phyloP scores from a whole-genome alignment of 1,140 invertebrate genomes.

The Pygmarrhopalites habei region DNA sequence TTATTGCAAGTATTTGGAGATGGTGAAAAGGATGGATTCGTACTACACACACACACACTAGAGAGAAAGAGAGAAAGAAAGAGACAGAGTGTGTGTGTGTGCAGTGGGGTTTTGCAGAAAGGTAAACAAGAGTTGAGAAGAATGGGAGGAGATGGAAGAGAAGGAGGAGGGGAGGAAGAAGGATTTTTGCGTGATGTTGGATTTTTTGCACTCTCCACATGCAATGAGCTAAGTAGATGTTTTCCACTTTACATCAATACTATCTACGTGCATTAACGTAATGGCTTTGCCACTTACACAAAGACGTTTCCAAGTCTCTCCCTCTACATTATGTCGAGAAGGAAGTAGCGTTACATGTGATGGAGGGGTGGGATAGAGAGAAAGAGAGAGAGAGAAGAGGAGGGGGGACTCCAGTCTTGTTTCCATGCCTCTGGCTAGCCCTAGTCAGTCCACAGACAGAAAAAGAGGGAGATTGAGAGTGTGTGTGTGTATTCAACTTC shows the following conservation, averaged over 20 bases:
- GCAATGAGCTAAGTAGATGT: constrained; percentile 27
- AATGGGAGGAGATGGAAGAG: constrained; percentile 21
- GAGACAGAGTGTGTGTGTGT: background rate
- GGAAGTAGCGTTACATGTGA: too few relatives aligned
- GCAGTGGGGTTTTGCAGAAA: background rate
- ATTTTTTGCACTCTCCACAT: constrained; percentile 20
- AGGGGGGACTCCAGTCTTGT: too few relatives aligned
- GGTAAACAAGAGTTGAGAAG: background rate
- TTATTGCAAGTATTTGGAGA: too few relatives aligned
- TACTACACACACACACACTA: background rate
- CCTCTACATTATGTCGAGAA: too few relatives aligned
- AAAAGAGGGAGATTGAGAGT: too few relatives aligned
- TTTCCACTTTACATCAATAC: constrained; percentile 34
- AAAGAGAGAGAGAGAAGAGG: too few relatives aligned
- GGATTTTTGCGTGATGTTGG: constrained; percentile 19
- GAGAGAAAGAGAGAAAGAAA: background rate
- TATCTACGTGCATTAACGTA: constrained; percentile 32
- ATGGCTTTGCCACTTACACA: constrained; percentile 34
- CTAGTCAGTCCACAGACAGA: too few relatives aligned
- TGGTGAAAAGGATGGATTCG: background rate
- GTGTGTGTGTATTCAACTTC: too few relatives aligned
- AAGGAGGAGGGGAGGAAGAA: constrained; percentile 5
- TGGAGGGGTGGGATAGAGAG: too few relatives aligned
- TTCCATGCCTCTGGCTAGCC: too few relatives aligned
- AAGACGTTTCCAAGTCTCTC: constrained; percentile 16